These are phyloP conservation scores for Agapornis roseicollis DNA, from an alignment of 2,113 vertebrate genomes.

Conservation along the genomic window DNA sequence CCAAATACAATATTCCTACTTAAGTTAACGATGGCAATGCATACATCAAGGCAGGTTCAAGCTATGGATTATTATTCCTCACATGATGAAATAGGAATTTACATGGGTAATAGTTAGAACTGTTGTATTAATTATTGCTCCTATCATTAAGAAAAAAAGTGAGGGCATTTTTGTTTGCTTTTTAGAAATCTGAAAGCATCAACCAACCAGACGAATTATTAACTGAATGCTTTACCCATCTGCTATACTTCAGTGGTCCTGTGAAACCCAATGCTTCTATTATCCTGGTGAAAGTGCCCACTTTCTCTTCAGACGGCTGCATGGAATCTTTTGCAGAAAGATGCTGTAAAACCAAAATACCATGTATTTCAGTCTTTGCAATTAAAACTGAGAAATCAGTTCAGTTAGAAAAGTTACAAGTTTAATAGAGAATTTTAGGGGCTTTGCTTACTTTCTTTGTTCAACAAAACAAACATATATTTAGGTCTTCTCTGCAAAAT, in stretches of 20 bases:
- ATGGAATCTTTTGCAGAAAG: constrained; percentile 78
- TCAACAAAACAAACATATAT: background rate
- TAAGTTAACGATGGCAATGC: background rate
- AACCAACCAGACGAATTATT: background rate
- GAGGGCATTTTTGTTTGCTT: background rate
- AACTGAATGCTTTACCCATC: constrained; percentile 87
- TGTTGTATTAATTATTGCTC: background rate
- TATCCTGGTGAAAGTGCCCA: constrained; percentile 89
- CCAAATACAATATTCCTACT: background rate
- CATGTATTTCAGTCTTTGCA: background rate
- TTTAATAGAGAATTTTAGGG: background rate
- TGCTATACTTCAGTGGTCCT: constrained; percentile 94
- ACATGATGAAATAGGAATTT: background rate
- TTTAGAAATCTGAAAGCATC: background rate
- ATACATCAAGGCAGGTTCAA: background rate
- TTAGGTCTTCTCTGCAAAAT: background rate
- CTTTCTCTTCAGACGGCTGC: constrained; percentile 86
- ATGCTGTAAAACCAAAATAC: constrained; percentile 67
- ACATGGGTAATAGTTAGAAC: background rate
- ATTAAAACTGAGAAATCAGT: background rate
- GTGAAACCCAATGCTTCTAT: constrained; percentile 98
- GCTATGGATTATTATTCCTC: background rate
- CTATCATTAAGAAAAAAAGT: background rate
- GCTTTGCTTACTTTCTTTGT: background rate
- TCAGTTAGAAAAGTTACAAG: background rate